Conservation (phyloP, 2,113 vertebrate species). For the cat (Felis catus) region DNA sequence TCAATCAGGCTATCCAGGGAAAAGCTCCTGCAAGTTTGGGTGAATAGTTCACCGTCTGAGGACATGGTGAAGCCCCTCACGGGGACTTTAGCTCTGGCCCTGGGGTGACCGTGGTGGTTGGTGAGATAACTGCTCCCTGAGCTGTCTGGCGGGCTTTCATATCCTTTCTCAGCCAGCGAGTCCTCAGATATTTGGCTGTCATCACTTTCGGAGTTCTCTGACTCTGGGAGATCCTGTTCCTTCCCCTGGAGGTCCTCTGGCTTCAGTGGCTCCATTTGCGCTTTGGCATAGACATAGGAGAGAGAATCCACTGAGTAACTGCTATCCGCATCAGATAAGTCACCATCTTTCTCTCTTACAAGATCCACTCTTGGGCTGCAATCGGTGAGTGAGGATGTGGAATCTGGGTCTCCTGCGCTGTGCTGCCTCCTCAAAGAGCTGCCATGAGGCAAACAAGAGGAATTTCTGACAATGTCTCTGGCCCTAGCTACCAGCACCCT, state of each 20-base stretch:
- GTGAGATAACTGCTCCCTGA: background rate
- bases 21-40: constrained; percentile 76
- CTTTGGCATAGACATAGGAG: constrained; percentile 87
- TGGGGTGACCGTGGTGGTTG: background rate
- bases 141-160: constrained; percentile 57
- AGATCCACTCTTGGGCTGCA: constrained; percentile 76
- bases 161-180: constrained; percentile 86
- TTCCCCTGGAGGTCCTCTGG: constrained; percentile 79
- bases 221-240: constrained; percentile 67
- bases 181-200: constrained; percentile 95
- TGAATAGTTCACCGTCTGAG: constrained; percentile 10
- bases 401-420: background rate
- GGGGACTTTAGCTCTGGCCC: background rate
- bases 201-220: constrained; percentile 91
- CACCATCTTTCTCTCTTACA: constrained; percentile 78
- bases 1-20: constrained; percentile 83
- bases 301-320: constrained; percentile 94
- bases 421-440: background rate
- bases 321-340: constrained; percentile 92
- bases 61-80: background rate
- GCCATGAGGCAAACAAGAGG: background rate
- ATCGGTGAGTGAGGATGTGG: background rate
- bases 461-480: constrained; percentile 24
- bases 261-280: constrained; percentile 83
- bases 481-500: constrained; percentile 77